Evolutionary conservation across 2,113 vertebrate species (phyloP).

Genomic region (Todiramphus saurophagus): DNA sequence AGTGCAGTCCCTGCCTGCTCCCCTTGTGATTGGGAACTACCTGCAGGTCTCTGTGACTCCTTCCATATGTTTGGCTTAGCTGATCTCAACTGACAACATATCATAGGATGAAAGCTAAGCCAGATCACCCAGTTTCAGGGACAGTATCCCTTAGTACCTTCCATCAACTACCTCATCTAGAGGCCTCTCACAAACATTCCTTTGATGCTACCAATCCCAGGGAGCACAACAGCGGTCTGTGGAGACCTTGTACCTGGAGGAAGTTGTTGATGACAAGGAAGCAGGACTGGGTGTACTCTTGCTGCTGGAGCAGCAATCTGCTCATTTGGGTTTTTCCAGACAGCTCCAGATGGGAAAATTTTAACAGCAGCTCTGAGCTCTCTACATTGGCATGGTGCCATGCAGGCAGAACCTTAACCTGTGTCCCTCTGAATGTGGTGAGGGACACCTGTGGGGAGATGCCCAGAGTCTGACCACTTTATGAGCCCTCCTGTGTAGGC

Average conservation of each 20-base stretch:
- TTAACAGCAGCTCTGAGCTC: background rate
- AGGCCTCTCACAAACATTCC: background rate
- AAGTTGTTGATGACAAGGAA: background rate
- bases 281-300: background rate
- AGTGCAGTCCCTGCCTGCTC: background rate
- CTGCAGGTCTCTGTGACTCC: background rate
- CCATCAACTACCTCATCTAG: background rate
- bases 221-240: background rate
- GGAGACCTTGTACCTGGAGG: background rate
- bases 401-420: background rate
- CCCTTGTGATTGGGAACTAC: background rate
- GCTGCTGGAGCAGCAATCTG: background rate
- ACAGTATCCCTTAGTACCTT: background rate
- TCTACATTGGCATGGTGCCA: background rate
- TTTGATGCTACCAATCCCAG: background rate
- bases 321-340: background rate
- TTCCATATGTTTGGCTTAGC: background rate
- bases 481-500: accelerated
- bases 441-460: background rate
- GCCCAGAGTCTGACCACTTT: background rate
- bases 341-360: background rate
- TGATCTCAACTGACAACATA: background rate
- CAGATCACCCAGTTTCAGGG: background rate
- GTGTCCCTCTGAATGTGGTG: background rate
- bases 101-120: background rate